Evolutionary conservation across 2,888 invertebrate genomes (phyloP).

Genomic region (Eucera pruinosa): DNA sequence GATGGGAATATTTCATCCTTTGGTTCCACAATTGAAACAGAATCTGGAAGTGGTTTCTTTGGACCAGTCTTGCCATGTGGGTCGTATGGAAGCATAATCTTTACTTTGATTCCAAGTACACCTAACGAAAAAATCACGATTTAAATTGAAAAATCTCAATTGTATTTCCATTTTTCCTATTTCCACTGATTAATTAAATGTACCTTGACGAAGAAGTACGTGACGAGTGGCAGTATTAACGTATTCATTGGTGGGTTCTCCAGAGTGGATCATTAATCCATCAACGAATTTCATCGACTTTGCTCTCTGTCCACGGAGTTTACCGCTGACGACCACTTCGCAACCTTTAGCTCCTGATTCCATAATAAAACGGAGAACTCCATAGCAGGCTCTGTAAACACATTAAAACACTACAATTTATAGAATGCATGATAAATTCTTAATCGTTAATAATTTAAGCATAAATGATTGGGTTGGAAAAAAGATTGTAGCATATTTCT

Average conservation of each 20-base stretch:
- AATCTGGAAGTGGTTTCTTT: conserved; percentile 98
- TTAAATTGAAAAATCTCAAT: conserved; percentile 8
- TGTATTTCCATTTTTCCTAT: too few relatives aligned
- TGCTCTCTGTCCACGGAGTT: conserved; percentile 99
- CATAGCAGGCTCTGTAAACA: conserved; percentile 94
- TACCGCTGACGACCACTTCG: conserved; percentile 99
- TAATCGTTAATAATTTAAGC: too few relatives aligned
- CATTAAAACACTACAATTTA: too few relatives aligned
- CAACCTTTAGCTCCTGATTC: conserved; percentile 98
- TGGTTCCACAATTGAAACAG: conserved; percentile 98
- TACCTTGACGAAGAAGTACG: conserved; percentile 97
- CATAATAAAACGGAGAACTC: conserved; percentile 99
- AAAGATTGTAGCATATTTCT: too few relatives aligned
- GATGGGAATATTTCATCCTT: conserved; percentile 94
- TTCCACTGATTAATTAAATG: conserved; percentile 41
- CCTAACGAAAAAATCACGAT: conserved; percentile 68
- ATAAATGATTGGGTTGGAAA: too few relatives aligned
- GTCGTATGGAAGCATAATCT: conserved; percentile 99
- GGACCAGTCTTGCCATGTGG: conserved; percentile 98
- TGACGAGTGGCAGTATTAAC: conserved; percentile 99
- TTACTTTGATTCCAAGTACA: conserved; percentile 91
- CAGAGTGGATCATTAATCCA: conserved; percentile 99
- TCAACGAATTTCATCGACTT: conserved; percentile 99
- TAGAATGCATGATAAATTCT: too few relatives aligned
- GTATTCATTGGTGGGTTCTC: conserved; percentile 99